These are phyloP conservation scores for Ostrea edulis DNA, from an alignment of 1,140 invertebrate genomes.

Conservation along the genomic window DNA sequence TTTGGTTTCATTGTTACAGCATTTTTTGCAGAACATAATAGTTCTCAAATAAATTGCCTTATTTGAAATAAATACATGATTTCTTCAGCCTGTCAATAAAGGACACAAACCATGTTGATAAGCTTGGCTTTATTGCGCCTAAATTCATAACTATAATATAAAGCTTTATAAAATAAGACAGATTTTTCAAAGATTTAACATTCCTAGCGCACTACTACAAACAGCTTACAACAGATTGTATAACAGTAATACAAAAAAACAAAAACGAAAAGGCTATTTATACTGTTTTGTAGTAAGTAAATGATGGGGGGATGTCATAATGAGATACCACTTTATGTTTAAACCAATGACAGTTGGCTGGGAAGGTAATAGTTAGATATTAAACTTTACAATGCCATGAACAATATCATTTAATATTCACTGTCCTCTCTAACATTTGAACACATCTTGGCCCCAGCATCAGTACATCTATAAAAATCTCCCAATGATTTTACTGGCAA, in stretches of 20 bases:
- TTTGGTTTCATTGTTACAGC: no score
- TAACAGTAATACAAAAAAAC: neutral
- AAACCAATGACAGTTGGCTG: neutral
- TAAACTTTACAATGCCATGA: neutral
- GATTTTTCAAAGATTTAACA: neutral
- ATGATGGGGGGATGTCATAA: neutral
- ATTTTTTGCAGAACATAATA: no score
- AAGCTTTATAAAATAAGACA: neutral
- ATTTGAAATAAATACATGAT: no score
- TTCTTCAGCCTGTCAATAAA: no score
- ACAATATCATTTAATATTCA: neutral
- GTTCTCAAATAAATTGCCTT: no score
- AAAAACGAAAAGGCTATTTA: neutral
- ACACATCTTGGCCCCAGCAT: slow-evolving; percentile 6
- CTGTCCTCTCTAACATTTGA: neutral
- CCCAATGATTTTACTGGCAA: neutral
- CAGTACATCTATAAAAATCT: neutral
- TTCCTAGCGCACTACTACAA: neutral
- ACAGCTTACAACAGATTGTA: neutral
- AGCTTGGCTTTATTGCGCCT: slow-evolving; percentile 11
- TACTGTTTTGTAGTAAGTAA: neutral
- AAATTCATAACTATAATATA: neutral
- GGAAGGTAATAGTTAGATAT: neutral
- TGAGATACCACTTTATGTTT: neutral
- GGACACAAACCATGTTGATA: neutral